Conservation (phyloP, 2,113 vertebrate genomes). For the Corydoras sp. region DNA sequence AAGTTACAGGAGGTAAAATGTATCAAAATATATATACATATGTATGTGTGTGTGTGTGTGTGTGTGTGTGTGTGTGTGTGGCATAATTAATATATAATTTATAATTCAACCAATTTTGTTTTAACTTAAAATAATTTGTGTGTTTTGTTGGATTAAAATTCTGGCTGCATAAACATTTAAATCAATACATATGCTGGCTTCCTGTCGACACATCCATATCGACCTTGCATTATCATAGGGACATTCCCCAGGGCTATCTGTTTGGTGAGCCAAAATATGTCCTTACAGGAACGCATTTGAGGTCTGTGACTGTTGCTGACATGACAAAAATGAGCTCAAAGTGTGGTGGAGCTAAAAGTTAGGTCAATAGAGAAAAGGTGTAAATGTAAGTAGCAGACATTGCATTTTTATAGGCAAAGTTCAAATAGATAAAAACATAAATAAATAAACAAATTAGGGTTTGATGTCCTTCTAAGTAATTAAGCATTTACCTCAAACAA, state of each 20-base stretch:
- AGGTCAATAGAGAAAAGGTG: conserved; percentile 5
- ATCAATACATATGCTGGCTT: conserved; percentile 50
- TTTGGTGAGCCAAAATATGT: conserved; percentile 18
- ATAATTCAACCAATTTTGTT: no score
- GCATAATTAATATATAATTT: no score
- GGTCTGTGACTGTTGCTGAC: conserved; percentile 7
- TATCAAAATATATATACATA: no score
- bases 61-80: no score
- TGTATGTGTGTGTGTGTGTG: no score
- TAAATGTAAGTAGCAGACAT: not conserved
- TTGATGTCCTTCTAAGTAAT: no score
- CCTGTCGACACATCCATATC: conserved; percentile 34
- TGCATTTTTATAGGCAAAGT: no score
- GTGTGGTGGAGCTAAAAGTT: conserved; percentile 5
- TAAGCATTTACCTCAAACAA: no score
- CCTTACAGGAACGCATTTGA: conserved; percentile 28
- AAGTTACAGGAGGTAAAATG: not conserved
- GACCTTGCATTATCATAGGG: conserved; percentile 21
- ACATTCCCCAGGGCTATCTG: conserved; percentile 13
- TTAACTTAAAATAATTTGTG: conserved; percentile 7
- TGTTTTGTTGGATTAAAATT: conserved; percentile 38
- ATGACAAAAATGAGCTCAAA: conserved; percentile 10
- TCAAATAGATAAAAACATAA: no score
- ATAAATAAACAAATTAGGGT: no score
- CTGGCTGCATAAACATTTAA: conserved; percentile 17